phyloP scores from a whole-genome alignment of 2,888 invertebrate species.

The Tetanocera ferruginea region DNA sequence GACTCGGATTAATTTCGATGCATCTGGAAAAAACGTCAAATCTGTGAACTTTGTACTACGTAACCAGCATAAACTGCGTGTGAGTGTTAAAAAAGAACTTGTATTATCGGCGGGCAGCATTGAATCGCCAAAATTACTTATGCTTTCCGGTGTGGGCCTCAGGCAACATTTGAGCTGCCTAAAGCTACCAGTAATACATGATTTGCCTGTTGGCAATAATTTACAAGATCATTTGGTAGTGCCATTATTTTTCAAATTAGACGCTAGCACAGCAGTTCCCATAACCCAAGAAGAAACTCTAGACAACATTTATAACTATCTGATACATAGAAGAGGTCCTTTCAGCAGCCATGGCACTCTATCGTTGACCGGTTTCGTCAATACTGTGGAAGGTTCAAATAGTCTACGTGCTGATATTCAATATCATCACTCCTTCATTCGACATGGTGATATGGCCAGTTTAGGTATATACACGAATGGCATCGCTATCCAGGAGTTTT shows the following conservation, averaged over 20 bases:
- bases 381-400: conserved; percentile 68
- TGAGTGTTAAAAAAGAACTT: conserved; percentile 51
- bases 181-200: conserved; percentile 51
- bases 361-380: conserved; percentile 72
- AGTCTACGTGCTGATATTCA: conserved; percentile 73
- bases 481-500: conserved; percentile 6
- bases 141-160: conserved; percentile 61
- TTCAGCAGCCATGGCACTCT: conserved; percentile 57
- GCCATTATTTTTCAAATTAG: conserved; percentile 61
- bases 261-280: conserved; percentile 51
- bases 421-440: conserved; percentile 68
- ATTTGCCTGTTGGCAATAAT: conserved; percentile 76
- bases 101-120: conserved; percentile 58
- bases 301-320: conserved; percentile 66
- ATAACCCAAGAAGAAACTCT: conserved; percentile 57
- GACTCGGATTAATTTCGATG: conserved; percentile 72
- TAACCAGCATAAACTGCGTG: conserved; percentile 58
- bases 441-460: conserved; percentile 43
- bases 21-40: conserved; percentile 66
- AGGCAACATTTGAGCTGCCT: conserved; percentile 48
- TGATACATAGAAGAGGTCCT: conserved; percentile 71
- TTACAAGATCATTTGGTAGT: conserved; percentile 82
- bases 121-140: conserved; percentile 55
- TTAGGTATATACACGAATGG: not conserved
- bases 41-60: conserved; percentile 71